These are phyloP conservation scores for silkworm (Bombyx mori) DNA, from an alignment of 1,140 invertebrate species.

Conservation along the genomic window ASM3026992v2 NC_085111.1:12983501-12984000, in stretches of 20 bases:
- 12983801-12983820: not conserved
- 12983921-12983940: too few relatives aligned
- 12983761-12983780: constrained; percentile 30
- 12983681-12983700: constrained; percentile 76
- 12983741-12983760: constrained; percentile 76
- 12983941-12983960: too few relatives aligned
- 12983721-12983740: constrained; percentile 75
- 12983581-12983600: constrained; percentile 32
- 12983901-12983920: too few relatives aligned
- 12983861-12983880: not conserved
- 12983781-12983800: not conserved
- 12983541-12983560: constrained; percentile 21
- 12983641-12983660: constrained; percentile 72
- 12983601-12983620: constrained; percentile 72
- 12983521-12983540: not conserved
- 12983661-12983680: constrained; percentile 76
- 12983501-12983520: too few relatives aligned
- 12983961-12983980: too few relatives aligned
- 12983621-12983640: constrained; percentile 75
- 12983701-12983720: constrained; percentile 75
- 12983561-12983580: constrained; percentile 22
- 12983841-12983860: not conserved
- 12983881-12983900: too few relatives aligned
- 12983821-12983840: too few relatives aligned
- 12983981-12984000: too few relatives aligned